These are phyloP conservation scores for Drosophila miranda DNA, from an alignment of 1,140 invertebrate species.

Conservation along the genomic window DNA sequence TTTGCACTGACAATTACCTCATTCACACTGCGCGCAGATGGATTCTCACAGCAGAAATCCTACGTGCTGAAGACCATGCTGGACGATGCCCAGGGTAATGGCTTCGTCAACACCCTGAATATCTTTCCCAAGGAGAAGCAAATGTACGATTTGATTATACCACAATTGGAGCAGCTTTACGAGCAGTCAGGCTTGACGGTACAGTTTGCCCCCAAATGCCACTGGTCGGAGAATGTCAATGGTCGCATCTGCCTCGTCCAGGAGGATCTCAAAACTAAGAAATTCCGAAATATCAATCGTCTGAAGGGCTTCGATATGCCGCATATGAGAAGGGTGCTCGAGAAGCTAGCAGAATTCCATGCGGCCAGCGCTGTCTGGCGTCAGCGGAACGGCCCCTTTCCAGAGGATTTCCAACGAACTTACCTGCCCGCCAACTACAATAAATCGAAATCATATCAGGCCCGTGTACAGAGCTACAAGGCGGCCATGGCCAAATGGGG, in stretches of 20 bases:
- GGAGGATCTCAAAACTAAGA: conserved; percentile 84
- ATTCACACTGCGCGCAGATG: conserved; percentile 35
- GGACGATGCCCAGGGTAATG: conserved; percentile 59
- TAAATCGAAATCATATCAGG: conserved; percentile 68
- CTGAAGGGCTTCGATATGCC: conserved; percentile 84
- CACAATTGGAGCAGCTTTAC: conserved; percentile 69
- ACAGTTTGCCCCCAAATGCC: conserved; percentile 70
- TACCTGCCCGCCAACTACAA: conserved; percentile 76
- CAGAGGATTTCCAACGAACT: conserved; percentile 70
- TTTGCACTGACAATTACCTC: not conserved
- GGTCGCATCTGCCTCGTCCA: conserved; percentile 82
- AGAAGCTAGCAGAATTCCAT: conserved; percentile 84
- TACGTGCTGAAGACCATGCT: conserved; percentile 79
- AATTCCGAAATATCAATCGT: conserved; percentile 84
- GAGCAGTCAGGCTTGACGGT: conserved; percentile 63
- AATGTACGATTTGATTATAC: conserved; percentile 73
- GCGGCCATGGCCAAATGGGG: conserved; percentile 71
- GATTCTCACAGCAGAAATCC: conserved; percentile 72
- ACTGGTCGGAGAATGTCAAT: conserved; percentile 62
- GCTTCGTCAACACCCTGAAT: conserved; percentile 69
- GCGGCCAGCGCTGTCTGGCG: conserved; percentile 82
- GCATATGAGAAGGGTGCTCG: conserved; percentile 84
- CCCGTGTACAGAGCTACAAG: conserved; percentile 70
- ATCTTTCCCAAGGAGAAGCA: conserved; percentile 77
- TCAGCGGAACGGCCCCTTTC: conserved; percentile 59